Base-by-base conservation (phyloP, 2,888 invertebrate genomes). In the Cremastinae sp. region DNA sequence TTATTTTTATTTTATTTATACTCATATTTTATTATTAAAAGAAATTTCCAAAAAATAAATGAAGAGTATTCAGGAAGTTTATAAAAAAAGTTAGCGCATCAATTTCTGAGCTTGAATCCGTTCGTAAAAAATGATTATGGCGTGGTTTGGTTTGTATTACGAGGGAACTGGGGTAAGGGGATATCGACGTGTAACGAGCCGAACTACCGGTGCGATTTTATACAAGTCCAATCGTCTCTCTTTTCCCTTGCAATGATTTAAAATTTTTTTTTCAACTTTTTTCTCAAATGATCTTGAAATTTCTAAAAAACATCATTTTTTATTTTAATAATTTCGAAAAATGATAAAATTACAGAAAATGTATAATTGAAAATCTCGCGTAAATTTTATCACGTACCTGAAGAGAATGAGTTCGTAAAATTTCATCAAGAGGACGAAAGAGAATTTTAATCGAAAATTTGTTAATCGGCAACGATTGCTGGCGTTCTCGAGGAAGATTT, bases 121-220 rank as follows among this genome's bases (percentile, higher is more conserved):
- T 14, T 20, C 10, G 12, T 39, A 16, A 45, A n/a, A 58, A 22
- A 49, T 39, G 37, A 49, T 28, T 35, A 37, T 5, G 28, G 28
- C 28, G 37, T 37, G 51, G 35, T 14, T 51, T 14, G 45, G 66
- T 18, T 28, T 62, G 43, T 37, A 49, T 74, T 68, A 62, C 62
- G 51, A 56, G 62, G 61, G 61, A 74, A 74, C 49, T 68, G 62
- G 59, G 59, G 69, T 58, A 62, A 64, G 64, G 56, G 58, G 39
- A 18, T 47, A 58, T 20, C 74, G 70, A 22, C 59, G 64, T 64
- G 70, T 65, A 75, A 70, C 75, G 65, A 75, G 64, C 69, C 59
- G 69, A 22, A 64, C 75, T 59, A 64, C 58, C 65, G 70, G 53
- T 59, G 51, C 47, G 47, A 56, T 72, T 65, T 51, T 64, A 47